Base-by-base conservation (phyloP, 2,797 vertebrate genomes). In the Trachops cirrhosus region DNA sequence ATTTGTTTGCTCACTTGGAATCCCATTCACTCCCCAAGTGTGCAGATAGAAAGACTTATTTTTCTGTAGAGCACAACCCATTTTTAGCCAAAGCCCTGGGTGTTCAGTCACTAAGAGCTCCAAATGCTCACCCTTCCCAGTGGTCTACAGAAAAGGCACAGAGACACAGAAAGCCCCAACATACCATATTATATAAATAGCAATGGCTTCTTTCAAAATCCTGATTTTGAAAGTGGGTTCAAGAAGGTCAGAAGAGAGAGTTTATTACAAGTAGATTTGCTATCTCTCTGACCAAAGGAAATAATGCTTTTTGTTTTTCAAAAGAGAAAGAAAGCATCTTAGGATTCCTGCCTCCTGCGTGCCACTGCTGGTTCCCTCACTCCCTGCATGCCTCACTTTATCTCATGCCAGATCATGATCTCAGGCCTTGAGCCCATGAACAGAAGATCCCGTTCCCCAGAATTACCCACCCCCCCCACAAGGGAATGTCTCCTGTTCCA, bases 401-500 rank as follows among this genome's bases (percentile, higher is more conserved):
- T 83, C 75, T 89, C 86, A 50, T 50, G 79, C 77, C 67, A 29
- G 4, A 0, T 93, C 79, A 90, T 96, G 94, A 97, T 89, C 74
- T 92, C 52, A 4, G 34, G 57, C 52, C 84, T 62, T 18, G 46
- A 97, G 84, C 22, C 74, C 39, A 83, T 39, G 94, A 86, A 88
- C 39, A 93, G 67, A 93, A 52, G 88, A 0, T 48, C 29, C 41
- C 50, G 24, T 78, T 67, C 91, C 84, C 77, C 2, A 8, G 78
- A 97, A 91, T 75, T 87, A 75, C 80, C 39, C 4, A 94, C 95
- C 22, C 10, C 24, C 8, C 26, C 26, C 5, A 48, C 87, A 96
- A 92, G 95, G 94, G 96, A 97, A 97, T 97, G 91, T 94, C 89
- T 87, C 97, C 93, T 74, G 29, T 96, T 97, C 70, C 94, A 91